phyloP scores from a whole-genome alignment of 1,140 invertebrate species.

The Drosophila simulans region DNA sequence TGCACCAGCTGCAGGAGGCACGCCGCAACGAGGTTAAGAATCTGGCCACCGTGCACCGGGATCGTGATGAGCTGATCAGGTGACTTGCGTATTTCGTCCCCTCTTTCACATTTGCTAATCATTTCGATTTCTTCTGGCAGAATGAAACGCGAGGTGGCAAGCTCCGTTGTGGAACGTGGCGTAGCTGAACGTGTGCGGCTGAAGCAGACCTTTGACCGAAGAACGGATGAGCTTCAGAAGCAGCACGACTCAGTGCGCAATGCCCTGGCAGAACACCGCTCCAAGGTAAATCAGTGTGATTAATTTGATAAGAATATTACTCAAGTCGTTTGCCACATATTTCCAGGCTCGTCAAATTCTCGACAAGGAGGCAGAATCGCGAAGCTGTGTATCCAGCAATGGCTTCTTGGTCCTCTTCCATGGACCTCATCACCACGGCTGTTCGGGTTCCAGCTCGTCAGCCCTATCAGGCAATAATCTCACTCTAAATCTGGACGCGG shows the following conservation, averaged over 20 bases:
- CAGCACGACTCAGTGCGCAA: conserved; percentile 91
- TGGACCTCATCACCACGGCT: conserved; percentile 64
- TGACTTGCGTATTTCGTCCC: conserved; percentile 59
- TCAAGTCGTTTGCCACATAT: background rate
- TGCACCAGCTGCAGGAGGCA: conserved; percentile 92
- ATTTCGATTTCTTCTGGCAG: conserved; percentile 65
- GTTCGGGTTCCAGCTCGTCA: conserved; percentile 23
- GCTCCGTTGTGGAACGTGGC: conserved; percentile 91
- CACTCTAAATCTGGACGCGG: conserved; percentile 64
- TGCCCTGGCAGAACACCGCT: conserved; percentile 89
- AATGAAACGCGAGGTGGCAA: conserved; percentile 90
- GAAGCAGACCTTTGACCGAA: conserved; percentile 90
- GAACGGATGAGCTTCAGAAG: conserved; percentile 90
- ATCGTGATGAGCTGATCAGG: conserved; percentile 95
- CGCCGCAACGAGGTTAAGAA: conserved; percentile 94
- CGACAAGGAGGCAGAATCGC: conserved; percentile 82
- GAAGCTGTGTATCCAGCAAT: conserved; percentile 73
- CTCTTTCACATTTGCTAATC: fast-evolving
- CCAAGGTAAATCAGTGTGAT: conserved; percentile 86
- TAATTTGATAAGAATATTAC: no score
- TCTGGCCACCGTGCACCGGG: conserved; percentile 91
- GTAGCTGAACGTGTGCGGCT: conserved; percentile 92
- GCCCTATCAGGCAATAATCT: conserved; percentile 67
- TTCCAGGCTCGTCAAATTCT: conserved; percentile 78
- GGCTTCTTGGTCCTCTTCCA: conserved; percentile 81